Percentiles rank a stretch among this genome's conserved stretches.
phyloP scores from a whole-genome alignment of 2,888 invertebrate species.

The Nymphalis c-album region DNA sequence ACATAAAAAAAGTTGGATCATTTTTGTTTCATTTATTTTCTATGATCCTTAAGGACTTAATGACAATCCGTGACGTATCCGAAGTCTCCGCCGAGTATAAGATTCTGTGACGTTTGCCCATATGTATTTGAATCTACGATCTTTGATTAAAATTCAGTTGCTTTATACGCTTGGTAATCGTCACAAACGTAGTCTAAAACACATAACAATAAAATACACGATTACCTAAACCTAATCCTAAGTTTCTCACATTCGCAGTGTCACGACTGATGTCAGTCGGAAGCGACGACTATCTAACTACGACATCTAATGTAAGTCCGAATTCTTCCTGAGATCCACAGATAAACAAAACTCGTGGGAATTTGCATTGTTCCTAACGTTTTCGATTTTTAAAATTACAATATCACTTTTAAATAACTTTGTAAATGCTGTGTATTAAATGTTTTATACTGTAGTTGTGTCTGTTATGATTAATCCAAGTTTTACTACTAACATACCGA shows the following conservation, averaged over 20 bases:
- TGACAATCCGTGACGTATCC: too few relatives aligned
- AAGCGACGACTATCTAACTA: conserved; percentile 13
- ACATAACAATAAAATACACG: neutral
- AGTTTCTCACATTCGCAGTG: conserved; percentile 22
- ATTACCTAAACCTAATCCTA: conserved; percentile 8
- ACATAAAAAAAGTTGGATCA: too few relatives aligned
- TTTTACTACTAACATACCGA: too few relatives aligned
- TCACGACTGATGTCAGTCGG: conserved; percentile 18
- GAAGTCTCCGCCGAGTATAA: too few relatives aligned
- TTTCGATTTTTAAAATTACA: conserved; percentile 7
- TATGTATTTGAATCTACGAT: too few relatives aligned
- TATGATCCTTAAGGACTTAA: too few relatives aligned
- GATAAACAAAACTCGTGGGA: conserved; percentile 30
- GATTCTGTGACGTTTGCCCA: too few relatives aligned
- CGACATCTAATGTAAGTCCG: conserved; percentile 33
- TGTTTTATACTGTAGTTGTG: neutral
- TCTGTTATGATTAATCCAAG: too few relatives aligned
- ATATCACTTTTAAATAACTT: neutral
- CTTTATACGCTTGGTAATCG: too few relatives aligned
- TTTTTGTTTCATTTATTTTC: too few relatives aligned
- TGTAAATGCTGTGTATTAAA: neutral
- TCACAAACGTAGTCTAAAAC: neutral
- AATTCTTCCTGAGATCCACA: conserved; percentile 35
- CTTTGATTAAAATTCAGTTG: too few relatives aligned
- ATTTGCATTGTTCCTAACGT: conserved; percentile 12